Evolutionary conservation across 2,888 invertebrate species (phyloP).

Genomic region (Netelia inedita): DNA sequence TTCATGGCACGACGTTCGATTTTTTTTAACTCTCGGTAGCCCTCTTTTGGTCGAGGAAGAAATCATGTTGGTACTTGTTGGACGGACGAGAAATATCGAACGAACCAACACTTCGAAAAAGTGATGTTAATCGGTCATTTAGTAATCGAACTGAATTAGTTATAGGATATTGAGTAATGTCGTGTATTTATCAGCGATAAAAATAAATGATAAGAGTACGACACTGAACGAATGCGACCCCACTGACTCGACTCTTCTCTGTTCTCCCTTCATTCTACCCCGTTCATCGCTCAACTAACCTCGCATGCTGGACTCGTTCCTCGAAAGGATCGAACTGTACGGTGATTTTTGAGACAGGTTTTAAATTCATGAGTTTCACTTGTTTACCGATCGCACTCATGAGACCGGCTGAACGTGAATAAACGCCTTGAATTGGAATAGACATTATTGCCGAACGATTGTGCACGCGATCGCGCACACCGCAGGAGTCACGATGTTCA

Average conservation of each 20-base stretch:
- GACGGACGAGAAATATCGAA: neutral
- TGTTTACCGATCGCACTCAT: conserved; percentile 91
- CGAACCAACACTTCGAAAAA: neutral
- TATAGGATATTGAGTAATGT: neutral
- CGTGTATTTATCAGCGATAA: neutral
- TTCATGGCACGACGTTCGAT: too few species aligned
- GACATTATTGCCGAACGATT: conserved; percentile 87
- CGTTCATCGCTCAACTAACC: conserved; percentile 85
- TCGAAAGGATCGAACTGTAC: conserved; percentile 95
- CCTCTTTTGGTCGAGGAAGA: neutral
- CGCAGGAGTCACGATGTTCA: neutral
- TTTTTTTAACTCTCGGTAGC: too few species aligned
- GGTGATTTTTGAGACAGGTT: conserved; percentile 91
- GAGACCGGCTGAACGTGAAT: conserved; percentile 89
- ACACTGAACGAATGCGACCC: too few species aligned
- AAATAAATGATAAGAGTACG: neutral
- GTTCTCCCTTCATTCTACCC: neutral
- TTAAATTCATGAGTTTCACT: conserved; percentile 90
- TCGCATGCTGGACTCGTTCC: conserved; percentile 88
- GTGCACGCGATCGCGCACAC: conserved; percentile 1
- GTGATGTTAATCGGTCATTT: neutral
- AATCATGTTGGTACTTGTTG: neutral
- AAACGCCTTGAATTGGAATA: conserved; percentile 90
- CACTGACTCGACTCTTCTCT: neutral
- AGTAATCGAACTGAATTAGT: neutral